phyloP scores from a whole-genome alignment of 2,888 invertebrate genomes.

The Pyrgus malvae region DNA sequence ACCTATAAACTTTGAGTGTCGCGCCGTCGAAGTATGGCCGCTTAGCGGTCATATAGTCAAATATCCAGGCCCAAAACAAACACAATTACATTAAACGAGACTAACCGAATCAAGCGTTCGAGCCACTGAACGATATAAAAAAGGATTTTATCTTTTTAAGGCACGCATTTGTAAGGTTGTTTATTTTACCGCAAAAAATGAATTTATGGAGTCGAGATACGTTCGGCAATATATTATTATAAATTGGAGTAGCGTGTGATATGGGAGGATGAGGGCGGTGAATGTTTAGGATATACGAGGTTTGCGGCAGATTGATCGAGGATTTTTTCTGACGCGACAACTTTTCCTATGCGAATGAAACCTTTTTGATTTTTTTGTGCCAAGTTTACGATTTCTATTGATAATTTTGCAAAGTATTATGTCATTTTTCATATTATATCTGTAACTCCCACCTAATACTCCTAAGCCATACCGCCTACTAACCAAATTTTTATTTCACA shows the following conservation, averaged over 20 bases:
- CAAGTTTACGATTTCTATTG: constrained; percentile 48
- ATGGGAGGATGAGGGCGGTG: constrained; percentile 55
- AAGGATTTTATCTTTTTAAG: constrained; percentile 16
- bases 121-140: constrained; percentile 12
- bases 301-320: constrained; percentile 63
- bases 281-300: constrained; percentile 63
- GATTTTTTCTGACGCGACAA: constrained; percentile 68
- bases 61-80: constrained; percentile 37
- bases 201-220: constrained; percentile 51
- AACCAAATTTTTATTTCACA: no score
- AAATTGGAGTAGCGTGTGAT: constrained; percentile 57
- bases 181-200: constrained; percentile 31
- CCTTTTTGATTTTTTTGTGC: constrained; percentile 55
- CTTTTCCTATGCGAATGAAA: constrained; percentile 55
- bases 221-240: constrained; percentile 58
- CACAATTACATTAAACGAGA: constrained; percentile 35
- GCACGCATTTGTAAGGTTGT: no score
- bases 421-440: constrained; percentile 36
- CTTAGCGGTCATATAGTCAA: no score
- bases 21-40: no score
- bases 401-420: constrained; percentile 48
- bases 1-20: no score
- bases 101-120: constrained; percentile 26
- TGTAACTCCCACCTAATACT: no score
- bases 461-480: no score